Base-by-base conservation (phyloP, 2,113 vertebrate genomes). In the Ictalurus furcatus region DNA sequence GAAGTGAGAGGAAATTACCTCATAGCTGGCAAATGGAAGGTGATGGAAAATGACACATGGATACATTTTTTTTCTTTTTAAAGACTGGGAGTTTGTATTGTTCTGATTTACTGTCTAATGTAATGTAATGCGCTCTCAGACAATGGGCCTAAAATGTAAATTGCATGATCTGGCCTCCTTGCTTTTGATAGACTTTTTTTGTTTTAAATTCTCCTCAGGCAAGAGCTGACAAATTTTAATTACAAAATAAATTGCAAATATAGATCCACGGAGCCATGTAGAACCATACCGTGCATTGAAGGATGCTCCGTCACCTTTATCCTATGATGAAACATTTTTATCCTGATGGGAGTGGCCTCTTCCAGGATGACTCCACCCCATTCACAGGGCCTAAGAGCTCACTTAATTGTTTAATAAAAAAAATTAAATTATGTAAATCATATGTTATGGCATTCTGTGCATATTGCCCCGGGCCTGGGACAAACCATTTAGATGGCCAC, bases 1-100 rank as follows among this genome's bases (percentile, higher is more conserved):
- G 48, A 84, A 30, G 87, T 69, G 69, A 37, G 88, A 61, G 73
- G 44, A 74, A 69, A 79, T 65, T 79, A 85, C 79, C 58, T 52
- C 61, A 85, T 85, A 80, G 58, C 61, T 87, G 63, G 89, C 84
- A 71, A 90, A 92, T 89, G 28, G 58, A 86, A 67, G 34, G 52
- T 88, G 88, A 88, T 67, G 14, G 52, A 73, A 78, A 16, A 79
- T 23, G 16, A 82, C 82, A 56, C 40, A 13, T 61, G 30, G 80
- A 59, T 40, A 84, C 85, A 78, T 69, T 13, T 54, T 23, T 56
- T 40, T 44, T 65, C n/a, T 67, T 76, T 71, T 87, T 52, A 80
- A 85, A 74, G 25, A 89, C 34, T 84, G 81, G 56, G 28, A 21
- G 17, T 84, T 86, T 85, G 69, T 40, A 63, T 17, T 63, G 23